Conservation (phyloP, 2,113 vertebrate species). For the Ciconia maguari region DNA sequence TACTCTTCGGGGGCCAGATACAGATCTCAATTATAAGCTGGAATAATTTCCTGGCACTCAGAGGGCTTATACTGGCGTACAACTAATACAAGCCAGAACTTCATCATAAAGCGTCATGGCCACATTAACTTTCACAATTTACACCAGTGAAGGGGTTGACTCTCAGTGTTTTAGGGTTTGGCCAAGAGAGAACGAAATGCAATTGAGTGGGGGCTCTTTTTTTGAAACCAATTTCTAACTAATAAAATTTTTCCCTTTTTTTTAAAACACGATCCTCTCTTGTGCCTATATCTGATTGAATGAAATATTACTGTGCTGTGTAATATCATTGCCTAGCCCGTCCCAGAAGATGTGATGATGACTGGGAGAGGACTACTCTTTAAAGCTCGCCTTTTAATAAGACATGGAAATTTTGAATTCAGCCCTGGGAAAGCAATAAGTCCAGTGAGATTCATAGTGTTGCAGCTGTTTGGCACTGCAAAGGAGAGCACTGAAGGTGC, state of each 20-base stretch:
- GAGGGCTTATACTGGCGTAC: neutral
- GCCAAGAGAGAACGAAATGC: neutral
- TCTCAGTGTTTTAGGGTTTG: neutral
- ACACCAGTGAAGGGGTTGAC: neutral
- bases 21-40: slow-evolving; percentile 16
- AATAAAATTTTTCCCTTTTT: neutral
- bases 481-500: neutral
- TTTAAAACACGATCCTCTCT: neutral
- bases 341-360: neutral
- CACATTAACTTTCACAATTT: neutral
- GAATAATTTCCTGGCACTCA: slow-evolving; percentile 10
- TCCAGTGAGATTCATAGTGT: neutral
- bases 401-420: neutral
- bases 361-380: neutral
- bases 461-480: neutral
- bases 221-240: neutral
- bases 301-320: neutral
- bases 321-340: neutral
- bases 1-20: neutral
- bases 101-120: neutral
- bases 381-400: neutral
- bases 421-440: neutral
- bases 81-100: neutral
- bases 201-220: neutral
- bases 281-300: neutral